Conservation (phyloP, 2,113 vertebrate species). For the Xiphias gladius region DNA sequence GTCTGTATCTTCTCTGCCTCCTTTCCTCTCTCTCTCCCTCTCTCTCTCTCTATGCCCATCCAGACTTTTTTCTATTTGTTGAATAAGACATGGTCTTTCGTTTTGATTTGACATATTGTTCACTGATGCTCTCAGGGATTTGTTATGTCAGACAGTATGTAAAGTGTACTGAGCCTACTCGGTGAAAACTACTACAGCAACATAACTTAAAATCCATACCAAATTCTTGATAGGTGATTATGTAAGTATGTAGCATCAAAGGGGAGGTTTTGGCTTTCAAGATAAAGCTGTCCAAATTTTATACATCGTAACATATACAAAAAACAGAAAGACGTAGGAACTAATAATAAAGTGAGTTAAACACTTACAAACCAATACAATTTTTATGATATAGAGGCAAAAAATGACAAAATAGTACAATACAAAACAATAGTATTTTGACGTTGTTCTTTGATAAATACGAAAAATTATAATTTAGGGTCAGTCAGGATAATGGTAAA, state of each 20-base stretch:
- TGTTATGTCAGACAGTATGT: background rate
- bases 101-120: background rate
- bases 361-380: background rate
- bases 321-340: background rate
- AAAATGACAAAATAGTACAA: too few relatives aligned
- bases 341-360: background rate
- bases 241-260: background rate
- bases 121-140: background rate
- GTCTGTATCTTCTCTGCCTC: background rate
- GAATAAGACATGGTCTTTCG: background rate
- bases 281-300: background rate
- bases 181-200: too few relatives aligned
- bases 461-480: too few relatives aligned
- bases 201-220: too few relatives aligned
- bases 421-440: too few relatives aligned
- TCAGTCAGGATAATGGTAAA: background rate
- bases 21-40: background rate
- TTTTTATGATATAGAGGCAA: too few relatives aligned
- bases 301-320: background rate
- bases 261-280: too few relatives aligned
- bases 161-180: background rate
- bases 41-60: background rate
- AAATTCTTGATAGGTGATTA: too few relatives aligned
- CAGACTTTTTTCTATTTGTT: background rate
- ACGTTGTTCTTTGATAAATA: too few relatives aligned